Conservation (phyloP, 2,113 vertebrate genomes). For the Noturus placidus region DNA sequence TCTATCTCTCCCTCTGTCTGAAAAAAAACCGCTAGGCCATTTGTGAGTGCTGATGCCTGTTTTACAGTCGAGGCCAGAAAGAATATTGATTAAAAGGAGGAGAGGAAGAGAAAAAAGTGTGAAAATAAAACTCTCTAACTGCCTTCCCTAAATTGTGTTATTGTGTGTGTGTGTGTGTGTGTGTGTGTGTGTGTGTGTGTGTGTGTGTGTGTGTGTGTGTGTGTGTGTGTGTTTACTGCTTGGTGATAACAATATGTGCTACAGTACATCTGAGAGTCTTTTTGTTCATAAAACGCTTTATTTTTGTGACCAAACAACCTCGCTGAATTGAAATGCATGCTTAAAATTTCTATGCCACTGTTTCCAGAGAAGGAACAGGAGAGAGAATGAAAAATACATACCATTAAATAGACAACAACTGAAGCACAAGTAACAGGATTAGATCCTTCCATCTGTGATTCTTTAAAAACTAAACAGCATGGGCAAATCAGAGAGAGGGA, state of each 20-base stretch:
- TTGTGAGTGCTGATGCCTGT: conserved; percentile 16
- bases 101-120: conserved; percentile 6
- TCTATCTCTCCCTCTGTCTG: conserved; percentile 1
- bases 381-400: background rate
- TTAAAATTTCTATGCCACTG: background rate
- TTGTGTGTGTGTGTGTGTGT: background rate
- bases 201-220: background rate
- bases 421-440: conserved; percentile 36
- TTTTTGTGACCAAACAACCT: background rate
- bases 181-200: background rate
- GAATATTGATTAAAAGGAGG: conserved; percentile 31
- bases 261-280: background rate
- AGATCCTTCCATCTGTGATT: conserved; percentile 34
- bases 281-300: background rate
- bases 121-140: conserved; percentile 6
- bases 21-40: conserved; percentile 24
- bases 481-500: background rate
- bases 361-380: background rate
- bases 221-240: conserved; percentile 14
- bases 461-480: conserved; percentile 33
- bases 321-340: background rate
- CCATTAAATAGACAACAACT: background rate
- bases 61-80: conserved; percentile 14
- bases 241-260: background rate
- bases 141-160: background rate